Conservation (phyloP, 2,888 invertebrate species). For the Drosophila stalkeri region DNA sequence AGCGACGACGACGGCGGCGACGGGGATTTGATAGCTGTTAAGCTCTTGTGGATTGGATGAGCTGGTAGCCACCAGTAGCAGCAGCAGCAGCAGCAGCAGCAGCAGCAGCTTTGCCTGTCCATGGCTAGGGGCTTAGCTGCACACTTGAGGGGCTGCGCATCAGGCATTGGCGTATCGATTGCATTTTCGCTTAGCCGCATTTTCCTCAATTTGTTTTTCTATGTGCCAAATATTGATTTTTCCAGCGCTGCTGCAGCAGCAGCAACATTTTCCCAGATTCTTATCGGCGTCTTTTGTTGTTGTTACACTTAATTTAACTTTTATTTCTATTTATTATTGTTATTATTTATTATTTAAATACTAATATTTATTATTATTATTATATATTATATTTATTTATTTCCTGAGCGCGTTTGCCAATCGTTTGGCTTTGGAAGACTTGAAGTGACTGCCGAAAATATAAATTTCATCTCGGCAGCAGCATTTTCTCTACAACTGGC, state of each 20-base stretch:
- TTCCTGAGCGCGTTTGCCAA: constrained; percentile 62
- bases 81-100: constrained; percentile 23
- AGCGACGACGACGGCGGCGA: constrained; percentile 1
- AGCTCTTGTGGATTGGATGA: constrained; percentile 33
- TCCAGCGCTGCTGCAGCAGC: constrained; percentile 35
- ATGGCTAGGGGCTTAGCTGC: constrained; percentile 34
- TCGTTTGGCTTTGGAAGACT: constrained; percentile 83
- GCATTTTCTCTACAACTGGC: constrained; percentile 67
- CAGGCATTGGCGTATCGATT: constrained; percentile 19
- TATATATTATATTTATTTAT: constrained; percentile 29
- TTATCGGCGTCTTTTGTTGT: constrained; percentile 7
- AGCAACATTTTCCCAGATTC: not conserved
- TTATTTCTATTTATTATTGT: constrained; percentile 4
- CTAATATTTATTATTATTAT: constrained; percentile 20
- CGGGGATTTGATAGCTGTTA: constrained; percentile 32
- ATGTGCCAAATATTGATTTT: constrained; percentile 66
- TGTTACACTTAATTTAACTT: constrained; percentile 19
- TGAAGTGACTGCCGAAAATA: constrained; percentile 81
- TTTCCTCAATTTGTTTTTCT: constrained; percentile 28
- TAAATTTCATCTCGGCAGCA: constrained; percentile 65
- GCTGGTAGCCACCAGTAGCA: constrained; percentile 37
- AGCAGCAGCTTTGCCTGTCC: constrained; percentile 17
- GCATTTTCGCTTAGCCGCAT: constrained; percentile 28
- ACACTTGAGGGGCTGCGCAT: constrained; percentile 62
- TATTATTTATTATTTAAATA: not conserved